phyloP scores from a whole-genome alignment of 2,888 invertebrate genomes.

The Tortrix viridana region DNA sequence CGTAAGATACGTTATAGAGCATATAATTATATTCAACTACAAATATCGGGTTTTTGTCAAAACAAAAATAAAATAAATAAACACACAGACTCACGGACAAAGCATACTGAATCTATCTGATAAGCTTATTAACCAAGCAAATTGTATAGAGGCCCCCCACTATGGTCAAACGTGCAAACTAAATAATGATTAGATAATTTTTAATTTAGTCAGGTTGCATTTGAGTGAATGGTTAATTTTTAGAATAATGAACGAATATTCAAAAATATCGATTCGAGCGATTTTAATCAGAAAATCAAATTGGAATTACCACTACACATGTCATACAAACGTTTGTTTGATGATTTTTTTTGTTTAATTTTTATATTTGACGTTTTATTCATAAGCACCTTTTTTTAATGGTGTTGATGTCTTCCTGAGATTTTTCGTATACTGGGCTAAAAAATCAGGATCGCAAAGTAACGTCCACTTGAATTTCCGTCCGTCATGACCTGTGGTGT shows the following conservation, averaged over 20 bases:
- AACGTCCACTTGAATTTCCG: no score
- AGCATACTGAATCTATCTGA: no score
- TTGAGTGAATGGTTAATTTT: constrained; percentile 28
- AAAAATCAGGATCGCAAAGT: no score
- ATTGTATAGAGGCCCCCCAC: constrained; percentile 7
- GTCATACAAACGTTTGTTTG: no score
- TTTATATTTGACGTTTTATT: no score
- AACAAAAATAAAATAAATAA: constrained; percentile 16
- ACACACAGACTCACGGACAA: constrained; percentile 6
- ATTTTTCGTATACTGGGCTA: no score
- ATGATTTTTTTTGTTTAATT: no score
- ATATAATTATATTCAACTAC: neutral
- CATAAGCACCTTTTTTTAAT: no score
- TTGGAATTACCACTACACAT: no score
- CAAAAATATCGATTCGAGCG: constrained; percentile 14
- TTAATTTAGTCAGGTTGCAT: constrained; percentile 23
- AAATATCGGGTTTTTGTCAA: neutral
- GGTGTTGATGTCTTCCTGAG: no score
- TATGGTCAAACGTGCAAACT: neutral
- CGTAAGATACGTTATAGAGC: no score
- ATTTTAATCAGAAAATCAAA: neutral
- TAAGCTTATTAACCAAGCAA: constrained; percentile 11
- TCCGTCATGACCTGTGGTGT: neutral
- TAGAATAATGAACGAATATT: constrained; percentile 13
- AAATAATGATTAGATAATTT: constrained; percentile 9